Base-by-base conservation (phyloP, 2,113 vertebrate species). In the Pogonocichla stellata region DNA sequence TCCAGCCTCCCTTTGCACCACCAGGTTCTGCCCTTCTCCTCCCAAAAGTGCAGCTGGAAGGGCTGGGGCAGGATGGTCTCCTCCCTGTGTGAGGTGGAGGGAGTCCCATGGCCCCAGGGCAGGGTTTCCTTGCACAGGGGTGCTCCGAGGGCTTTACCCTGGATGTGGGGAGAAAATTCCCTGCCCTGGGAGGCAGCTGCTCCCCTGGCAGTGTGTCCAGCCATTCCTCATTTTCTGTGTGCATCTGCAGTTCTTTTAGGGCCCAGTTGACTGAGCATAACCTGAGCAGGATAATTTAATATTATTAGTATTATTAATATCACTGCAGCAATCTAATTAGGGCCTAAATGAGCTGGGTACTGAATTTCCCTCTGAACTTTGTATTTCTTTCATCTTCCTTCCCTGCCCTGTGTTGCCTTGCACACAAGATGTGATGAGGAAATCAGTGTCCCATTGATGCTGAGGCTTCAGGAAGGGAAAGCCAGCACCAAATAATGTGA, bases 61-160 rank as follows among this genome's bases (percentile, higher is more conserved):
- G 38, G 70, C 8, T 10, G 36, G 10, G 1, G 5, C 8, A 7
- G 47, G 38, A 23, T 78, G 34, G 73, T 50, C 36, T 40, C 28
- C 58, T 45, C 2, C 36, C 29, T 56, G 54, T 14, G 31, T 33
- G 7, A 6, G 31, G 53, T n/a, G 29, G n/a, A 18, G 4, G 0
- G 3, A n/a, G 43, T 33, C 28, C 31, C 34, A 3, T 2, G 11
- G 53, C 14, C 79, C 48, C 10, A 2, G 9, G 12, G 57, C 29
- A 7, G 5, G 18, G 14, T 2, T 1, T 19, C 60, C 66, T 10
- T 4, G 33, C 8, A 31, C 14, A 54, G 25, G 19, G 50, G 0
- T 23, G 19, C 19, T 2, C 11, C 15, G 31, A 10, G 4, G 1
- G 5, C 5, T 4, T 34, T 7, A 0, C 15, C 28, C 40, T 31